Conservation (phyloP, 2,113 vertebrate genomes). For the Butorides virescens region DNA sequence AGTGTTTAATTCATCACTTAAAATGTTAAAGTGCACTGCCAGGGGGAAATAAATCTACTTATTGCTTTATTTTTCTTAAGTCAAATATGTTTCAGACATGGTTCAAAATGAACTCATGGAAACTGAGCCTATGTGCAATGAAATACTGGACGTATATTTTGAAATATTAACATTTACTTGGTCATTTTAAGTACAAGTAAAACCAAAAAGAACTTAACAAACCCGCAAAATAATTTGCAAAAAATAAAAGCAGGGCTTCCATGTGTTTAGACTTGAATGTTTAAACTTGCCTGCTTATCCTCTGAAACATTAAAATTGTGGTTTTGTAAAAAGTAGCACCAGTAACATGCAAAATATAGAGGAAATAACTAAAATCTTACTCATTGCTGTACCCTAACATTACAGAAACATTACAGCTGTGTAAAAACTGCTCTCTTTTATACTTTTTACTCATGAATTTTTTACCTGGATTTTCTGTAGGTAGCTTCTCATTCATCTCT, state of each 20-base stretch:
- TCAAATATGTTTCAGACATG: background rate
- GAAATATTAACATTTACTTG: background rate
- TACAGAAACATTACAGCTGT: background rate
- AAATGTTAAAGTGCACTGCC: background rate
- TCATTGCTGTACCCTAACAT: background rate
- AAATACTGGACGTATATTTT: background rate
- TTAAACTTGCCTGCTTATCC: background rate
- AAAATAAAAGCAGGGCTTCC: background rate
- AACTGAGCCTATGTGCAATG: background rate
- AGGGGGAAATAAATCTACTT: conserved; percentile 13
- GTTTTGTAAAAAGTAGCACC: background rate
- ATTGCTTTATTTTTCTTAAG: background rate
- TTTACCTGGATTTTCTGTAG: background rate
- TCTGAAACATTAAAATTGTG: background rate
- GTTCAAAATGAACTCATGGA: background rate
- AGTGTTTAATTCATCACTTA: background rate
- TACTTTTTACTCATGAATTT: background rate
- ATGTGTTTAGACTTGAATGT: background rate
- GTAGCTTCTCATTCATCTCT: background rate
- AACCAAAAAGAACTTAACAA: background rate
- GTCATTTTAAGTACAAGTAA: background rate
- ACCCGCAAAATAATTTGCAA: background rate
- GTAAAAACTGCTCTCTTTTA: background rate
- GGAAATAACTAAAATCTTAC: background rate
- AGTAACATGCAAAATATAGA: background rate